Evolutionary conservation across 2,888 invertebrate genomes (phyloP).

Genomic region (Pheosia gnoma): DNA sequence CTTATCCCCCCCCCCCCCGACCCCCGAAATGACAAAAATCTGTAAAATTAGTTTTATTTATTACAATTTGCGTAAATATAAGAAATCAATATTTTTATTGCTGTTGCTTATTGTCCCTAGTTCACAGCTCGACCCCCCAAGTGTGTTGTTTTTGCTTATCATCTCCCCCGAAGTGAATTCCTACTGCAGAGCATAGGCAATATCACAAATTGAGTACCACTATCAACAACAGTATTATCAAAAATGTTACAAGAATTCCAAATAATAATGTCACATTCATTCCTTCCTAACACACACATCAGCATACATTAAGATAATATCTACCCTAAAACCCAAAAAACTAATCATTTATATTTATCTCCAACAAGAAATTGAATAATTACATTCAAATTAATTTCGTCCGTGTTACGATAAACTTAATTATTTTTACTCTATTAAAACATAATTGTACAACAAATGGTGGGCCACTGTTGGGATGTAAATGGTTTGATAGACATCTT

Average conservation of each 20-base stretch:
- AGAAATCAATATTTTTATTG: too few species aligned
- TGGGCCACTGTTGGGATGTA: constrained; percentile 25
- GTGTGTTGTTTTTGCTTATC: too few species aligned
- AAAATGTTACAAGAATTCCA: not conserved
- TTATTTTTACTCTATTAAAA: constrained; percentile 16
- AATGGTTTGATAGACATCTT: constrained; percentile 37
- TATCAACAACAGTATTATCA: not conserved
- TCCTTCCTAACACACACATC: constrained; percentile 2
- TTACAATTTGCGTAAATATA: too few species aligned
- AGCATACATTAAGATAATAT: constrained; percentile 15
- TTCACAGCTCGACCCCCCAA: too few species aligned
- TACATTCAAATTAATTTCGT: constrained; percentile 43
- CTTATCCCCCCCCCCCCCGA: too few species aligned
- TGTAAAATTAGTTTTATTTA: too few species aligned
- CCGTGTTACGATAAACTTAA: constrained; percentile 22
- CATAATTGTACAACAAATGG: constrained; percentile 44
- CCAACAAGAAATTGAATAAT: constrained; percentile 21
- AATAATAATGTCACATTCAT: constrained; percentile 5
- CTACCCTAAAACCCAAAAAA: constrained; percentile 14
- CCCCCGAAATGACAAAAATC: too few species aligned
- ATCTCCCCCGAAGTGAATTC: too few species aligned
- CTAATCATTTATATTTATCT: constrained; percentile 13
- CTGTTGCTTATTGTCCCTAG: too few species aligned
- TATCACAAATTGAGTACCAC: too few species aligned
- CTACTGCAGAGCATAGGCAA: too few species aligned